Percentiles rank a stretch among this genome's conserved stretches.
Conservation (phyloP, 2,888 invertebrate genomes). For the Smittia aterrima region DNA sequence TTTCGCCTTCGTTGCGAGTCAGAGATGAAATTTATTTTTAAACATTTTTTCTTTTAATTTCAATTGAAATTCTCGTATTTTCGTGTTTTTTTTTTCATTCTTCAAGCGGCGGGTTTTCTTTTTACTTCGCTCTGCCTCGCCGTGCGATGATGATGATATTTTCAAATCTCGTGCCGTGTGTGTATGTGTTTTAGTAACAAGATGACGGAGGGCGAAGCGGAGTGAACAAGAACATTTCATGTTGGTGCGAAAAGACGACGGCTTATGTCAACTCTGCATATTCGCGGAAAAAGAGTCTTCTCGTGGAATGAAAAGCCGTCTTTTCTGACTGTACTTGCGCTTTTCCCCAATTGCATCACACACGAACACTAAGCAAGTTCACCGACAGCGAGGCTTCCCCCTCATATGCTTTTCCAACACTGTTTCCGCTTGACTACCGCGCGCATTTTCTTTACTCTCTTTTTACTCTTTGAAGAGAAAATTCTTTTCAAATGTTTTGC, state of each 20-base stretch:
- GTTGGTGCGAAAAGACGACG: background rate
- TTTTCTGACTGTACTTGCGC: constrained; percentile 4
- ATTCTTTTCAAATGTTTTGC: no score
- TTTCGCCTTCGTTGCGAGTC: background rate
- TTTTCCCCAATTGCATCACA: constrained; percentile 24
- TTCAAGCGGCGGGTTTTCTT: constrained; percentile 16
- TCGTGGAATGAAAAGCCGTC: background rate
- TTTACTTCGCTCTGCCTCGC: background rate
- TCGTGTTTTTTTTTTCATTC: constrained; percentile 10
- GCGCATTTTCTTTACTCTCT: background rate
- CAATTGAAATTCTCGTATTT: constrained; percentile 17
- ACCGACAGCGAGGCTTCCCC: background rate
- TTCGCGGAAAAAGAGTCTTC: background rate
- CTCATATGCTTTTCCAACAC: background rate
- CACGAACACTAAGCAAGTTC: background rate
- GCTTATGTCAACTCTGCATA: no score
- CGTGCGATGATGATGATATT: constrained; percentile 8
- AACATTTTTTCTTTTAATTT: constrained; percentile 16
- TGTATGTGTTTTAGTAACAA: background rate
- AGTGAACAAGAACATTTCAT: background rate
- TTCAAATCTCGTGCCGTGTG: constrained; percentile 6
- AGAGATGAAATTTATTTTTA: constrained; percentile 15
- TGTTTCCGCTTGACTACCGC: constrained; percentile 18
- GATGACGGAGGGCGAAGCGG: background rate
- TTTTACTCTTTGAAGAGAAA: background rate